Evolutionary conservation across 2,888 invertebrate genomes (phyloP).

Genomic region (Lagria hirta): DNA sequence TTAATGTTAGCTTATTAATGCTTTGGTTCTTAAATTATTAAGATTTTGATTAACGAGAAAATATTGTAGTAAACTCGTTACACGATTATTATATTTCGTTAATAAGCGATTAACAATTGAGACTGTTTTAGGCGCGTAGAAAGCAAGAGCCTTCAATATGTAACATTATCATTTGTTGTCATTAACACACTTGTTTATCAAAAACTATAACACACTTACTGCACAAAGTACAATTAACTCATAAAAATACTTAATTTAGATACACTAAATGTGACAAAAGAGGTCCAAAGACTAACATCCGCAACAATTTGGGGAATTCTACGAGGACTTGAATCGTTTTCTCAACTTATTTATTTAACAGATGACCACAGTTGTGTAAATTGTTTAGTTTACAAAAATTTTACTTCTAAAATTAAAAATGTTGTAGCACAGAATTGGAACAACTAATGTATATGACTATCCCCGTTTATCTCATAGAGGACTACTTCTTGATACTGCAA

Average conservation of each 20-base stretch:
- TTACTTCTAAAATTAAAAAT: slow-evolving; percentile 1
- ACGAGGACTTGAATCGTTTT: slow-evolving; percentile 83
- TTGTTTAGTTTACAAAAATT: slow-evolving; percentile 1
- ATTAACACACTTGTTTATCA: too few species aligned
- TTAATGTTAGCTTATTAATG: too few species aligned
- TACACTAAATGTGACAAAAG: slow-evolving; percentile 9
- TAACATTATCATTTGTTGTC: too few species aligned
- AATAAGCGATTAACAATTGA: too few species aligned
- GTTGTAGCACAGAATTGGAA: slow-evolving; percentile 55
- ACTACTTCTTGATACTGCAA: slow-evolving; percentile 77
- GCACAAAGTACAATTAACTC: too few species aligned
- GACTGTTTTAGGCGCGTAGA: too few species aligned
- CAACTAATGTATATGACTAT: slow-evolving; percentile 67
- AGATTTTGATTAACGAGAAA: too few species aligned
- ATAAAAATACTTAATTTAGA: slow-evolving; percentile 34
- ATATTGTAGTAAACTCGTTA: too few species aligned
- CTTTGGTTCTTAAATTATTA: too few species aligned
- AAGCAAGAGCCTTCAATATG: too few species aligned
- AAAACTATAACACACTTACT: too few species aligned
- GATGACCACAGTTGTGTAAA: slow-evolving; percentile 38
- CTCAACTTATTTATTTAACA: slow-evolving; percentile 66
- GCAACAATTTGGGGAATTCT: slow-evolving; percentile 79
- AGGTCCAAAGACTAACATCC: slow-evolving; percentile 33
- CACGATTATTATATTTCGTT: too few species aligned
- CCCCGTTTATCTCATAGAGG: slow-evolving; percentile 81